These are phyloP conservation scores for Chelon labrosus DNA, from an alignment of 2,797 vertebrate species.

Conservation along the genomic window DNA sequence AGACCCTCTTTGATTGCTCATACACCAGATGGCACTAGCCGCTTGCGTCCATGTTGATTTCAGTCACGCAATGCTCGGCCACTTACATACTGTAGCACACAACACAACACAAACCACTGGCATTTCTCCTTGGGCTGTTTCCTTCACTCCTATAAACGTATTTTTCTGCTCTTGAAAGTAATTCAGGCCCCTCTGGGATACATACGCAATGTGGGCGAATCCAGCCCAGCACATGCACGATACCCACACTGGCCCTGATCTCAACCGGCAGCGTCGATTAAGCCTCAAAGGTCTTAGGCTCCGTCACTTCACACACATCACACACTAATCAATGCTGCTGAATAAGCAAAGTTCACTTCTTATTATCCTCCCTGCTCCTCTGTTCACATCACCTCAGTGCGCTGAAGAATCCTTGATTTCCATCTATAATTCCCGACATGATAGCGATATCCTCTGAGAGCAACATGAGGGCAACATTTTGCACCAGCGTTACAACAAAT, in stretches of 20 bases:
- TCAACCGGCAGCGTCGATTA: constrained; percentile 23
- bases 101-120: neutral
- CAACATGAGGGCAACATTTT: constrained; percentile 7
- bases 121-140: constrained; percentile 9
- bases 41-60: constrained; percentile 62
- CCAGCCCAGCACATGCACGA: neutral
- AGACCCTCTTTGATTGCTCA: constrained; percentile 56
- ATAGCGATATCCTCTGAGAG: constrained; percentile 15
- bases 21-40: constrained; percentile 74
- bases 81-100: constrained; percentile 7
- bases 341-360: constrained; percentile 42
- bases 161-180: neutral
- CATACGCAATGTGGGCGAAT: constrained; percentile 17
- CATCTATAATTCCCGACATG: constrained; percentile 2
- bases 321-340: constrained; percentile 61
- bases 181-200: neutral
- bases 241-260: constrained; percentile 1
- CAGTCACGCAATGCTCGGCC: constrained; percentile 58
- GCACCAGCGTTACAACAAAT: constrained; percentile 18
- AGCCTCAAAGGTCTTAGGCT: constrained; percentile 25
- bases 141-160: neutral
- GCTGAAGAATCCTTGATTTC: constrained; percentile 1
- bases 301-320: constrained; percentile 31
- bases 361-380: constrained; percentile 5
- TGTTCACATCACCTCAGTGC: constrained; percentile 17